A percentile compares a stretch with the other conserved stretches of the same genome.
Evolutionary conservation across 2,113 vertebrate genomes (phyloP).

Genomic region (Heteronetta atricapilla): DNA sequence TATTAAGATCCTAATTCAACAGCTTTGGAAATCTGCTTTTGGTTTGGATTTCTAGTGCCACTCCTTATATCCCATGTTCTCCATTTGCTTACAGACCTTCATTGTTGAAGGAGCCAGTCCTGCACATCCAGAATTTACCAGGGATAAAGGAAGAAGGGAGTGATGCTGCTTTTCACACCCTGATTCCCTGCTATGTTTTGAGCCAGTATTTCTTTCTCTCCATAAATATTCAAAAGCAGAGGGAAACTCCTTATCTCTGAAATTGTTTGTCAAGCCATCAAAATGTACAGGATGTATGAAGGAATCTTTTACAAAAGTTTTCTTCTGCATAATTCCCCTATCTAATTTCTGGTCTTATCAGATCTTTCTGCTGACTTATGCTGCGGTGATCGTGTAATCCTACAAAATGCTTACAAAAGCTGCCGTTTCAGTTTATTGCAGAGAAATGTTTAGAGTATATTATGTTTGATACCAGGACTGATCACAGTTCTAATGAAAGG

Average conservation of each 20-base stretch:
- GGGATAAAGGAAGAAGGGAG: neutral
- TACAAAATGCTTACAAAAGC: neutral
- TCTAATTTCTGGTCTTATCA: conserved; percentile 2
- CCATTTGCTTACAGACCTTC: neutral
- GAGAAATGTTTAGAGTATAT: neutral
- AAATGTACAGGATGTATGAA: neutral
- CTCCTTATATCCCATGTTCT: neutral
- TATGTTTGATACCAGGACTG: neutral
- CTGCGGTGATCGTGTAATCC: neutral
- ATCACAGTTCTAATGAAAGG: neutral
- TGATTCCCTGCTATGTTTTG: neutral
- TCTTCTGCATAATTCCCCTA: conserved; percentile 37
- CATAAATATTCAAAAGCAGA: conserved; percentile 27
- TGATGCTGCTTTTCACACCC: neutral
- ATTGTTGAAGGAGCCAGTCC: neutral
- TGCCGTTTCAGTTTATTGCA: neutral
- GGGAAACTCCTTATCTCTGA: conserved; percentile 31
- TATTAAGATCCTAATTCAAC: neutral
- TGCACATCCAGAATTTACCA: neutral
- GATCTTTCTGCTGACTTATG: conserved; percentile 11
- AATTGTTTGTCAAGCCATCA: conserved; percentile 44
- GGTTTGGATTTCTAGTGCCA: neutral
- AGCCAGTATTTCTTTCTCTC: neutral
- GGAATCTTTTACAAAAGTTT: neutral
- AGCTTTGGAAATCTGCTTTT: neutral